Base-by-base conservation (phyloP, 2,888 invertebrate genomes). In the Drosophila robusta region DNA sequence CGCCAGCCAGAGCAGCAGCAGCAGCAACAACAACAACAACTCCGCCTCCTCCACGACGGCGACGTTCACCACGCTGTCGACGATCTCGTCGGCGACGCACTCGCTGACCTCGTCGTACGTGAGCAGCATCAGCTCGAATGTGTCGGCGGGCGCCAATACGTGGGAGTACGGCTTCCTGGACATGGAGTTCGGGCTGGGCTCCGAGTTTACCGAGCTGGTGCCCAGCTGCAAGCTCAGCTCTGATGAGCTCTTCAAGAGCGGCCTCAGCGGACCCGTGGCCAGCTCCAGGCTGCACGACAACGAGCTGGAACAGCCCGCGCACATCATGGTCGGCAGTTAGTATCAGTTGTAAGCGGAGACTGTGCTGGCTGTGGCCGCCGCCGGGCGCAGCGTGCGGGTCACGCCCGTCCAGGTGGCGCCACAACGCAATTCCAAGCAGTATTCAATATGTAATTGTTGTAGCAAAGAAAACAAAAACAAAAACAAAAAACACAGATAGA, bases 251-350 rank as follows among this genome's bases (percentile, higher is more conserved):
- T 92, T 93, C 54, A 93, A 93, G 83, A 91, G 90, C 52, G 92
- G 92, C 42, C 89, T 93, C 24, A 90, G 91, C 32, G 90, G 91
- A n/a, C 89, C 91, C 26, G 89, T 90, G 11, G 89, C 89, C 54
- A 85, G 88, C 26, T 89, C 90, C 29, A 81, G 91, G 41, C 88
- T 90, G 61, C 87, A 92, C 66, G 92, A 93, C 68, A 92, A 92
- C 54, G 93, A 93, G 80, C 92, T 93, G 77, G 94, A 94, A 81
- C 91, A 93, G 78, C 93, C 94, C 64, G 93, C 94, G 90, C 94
- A 94, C 86, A 93, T 94, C 70, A 92, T 94, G 90, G 94, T 94
- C 67, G 94, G 93, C 79, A 92, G 93, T 92, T 93, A 93, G 93
- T 92, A 92, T 92, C 91, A 91, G 87, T 86, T 91, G 90, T 91